A percentile compares a stretch with the other conserved stretches of the same genome.
phyloP scores from a whole-genome alignment of 2,888 invertebrate genomes.

The Andrena bucephala region DNA sequence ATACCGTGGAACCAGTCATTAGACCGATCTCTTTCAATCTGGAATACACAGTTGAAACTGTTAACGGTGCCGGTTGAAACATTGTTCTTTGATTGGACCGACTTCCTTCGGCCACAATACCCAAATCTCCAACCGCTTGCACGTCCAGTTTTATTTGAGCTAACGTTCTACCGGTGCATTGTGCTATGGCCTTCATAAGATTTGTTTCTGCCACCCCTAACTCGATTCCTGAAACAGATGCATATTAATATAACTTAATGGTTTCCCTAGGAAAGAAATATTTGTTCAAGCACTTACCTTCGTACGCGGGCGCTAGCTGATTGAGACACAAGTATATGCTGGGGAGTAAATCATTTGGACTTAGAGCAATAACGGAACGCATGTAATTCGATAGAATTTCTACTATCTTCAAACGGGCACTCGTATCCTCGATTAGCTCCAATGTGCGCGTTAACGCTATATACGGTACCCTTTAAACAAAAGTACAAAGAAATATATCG shows the following conservation, averaged over 20 bases:
- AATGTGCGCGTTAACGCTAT: conserved; percentile 95
- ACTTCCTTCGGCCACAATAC: conserved; percentile 94
- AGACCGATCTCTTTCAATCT: conserved; percentile 95
- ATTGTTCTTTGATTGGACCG: conserved; percentile 94
- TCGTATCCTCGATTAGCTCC: conserved; percentile 94
- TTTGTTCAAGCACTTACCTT: conserved; percentile 87
- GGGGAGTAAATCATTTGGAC: conserved; percentile 95
- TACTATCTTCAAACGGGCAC: conserved; percentile 94
- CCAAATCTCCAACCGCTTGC: conserved; percentile 93
- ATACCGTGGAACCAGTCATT: conserved; percentile 92
- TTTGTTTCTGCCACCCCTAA: conserved; percentile 98
- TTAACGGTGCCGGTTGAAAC: conserved; percentile 93
- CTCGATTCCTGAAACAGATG: conserved; percentile 87
- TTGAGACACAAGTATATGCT: conserved; percentile 98
- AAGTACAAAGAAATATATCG: conserved; percentile 5
- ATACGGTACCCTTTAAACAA: conserved; percentile 93
- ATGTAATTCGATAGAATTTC: conserved; percentile 97
- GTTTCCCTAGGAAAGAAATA: neutral
- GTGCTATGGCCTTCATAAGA: conserved; percentile 97
- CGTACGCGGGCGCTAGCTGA: conserved; percentile 97
- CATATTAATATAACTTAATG: neutral
- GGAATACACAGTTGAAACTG: conserved; percentile 90
- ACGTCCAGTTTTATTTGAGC: conserved; percentile 93
- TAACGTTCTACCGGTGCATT: conserved; percentile 93
- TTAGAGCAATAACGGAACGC: conserved; percentile 94